Base-by-base conservation (phyloP, 2,113 vertebrate species). In the Hystrix cristata region DNA sequence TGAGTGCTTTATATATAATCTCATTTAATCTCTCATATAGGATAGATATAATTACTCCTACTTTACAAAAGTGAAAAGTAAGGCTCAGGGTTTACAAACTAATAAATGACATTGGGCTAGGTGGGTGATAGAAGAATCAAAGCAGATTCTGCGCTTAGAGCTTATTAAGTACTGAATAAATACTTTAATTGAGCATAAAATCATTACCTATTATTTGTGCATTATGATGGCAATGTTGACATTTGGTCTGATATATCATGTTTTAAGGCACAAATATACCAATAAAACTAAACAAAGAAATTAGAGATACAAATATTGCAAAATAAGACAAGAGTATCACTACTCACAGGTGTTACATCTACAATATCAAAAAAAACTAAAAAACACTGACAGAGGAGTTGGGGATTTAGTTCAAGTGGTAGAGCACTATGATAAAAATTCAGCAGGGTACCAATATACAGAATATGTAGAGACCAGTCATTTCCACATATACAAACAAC, bases 61-160 rank as follows among this genome's bases (percentile, higher is more conserved):
- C 55, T 90, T 88, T 71, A 85, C 71, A 64, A 78, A 88, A 29
- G 21, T 90, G n/a, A 55, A 93, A 96, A 72, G 48, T 83, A 89
- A 95, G 53, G 51, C 18, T 89, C 48, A 43, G 31, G 19, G n/a
- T n/a, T 72, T 59, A 80, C 19, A 48, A 86, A 31, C 29, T 72
- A 74, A 31, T 80, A 71, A 85, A 90, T 72, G 29, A 92, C 46
- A 81, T 15, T 14, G 14, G 59, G 16, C 38, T 67, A 88, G 13
- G 25, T 53, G 6, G 23, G 38, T 78, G 34, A 74, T 31, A 67
- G 78, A 84, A 84, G 55, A 82, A 67, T 64, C 31, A 69, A 90
- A 78, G 84, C 25, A 88, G 57, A 96, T 48, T 16, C 55, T 80
- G 29, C 14, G 90, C 34, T 88, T 69, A 79, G 76, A 92, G 48